Base-by-base conservation (phyloP, 2,797 vertebrate species). In the Microctenopoma steveboyesi region DNA sequence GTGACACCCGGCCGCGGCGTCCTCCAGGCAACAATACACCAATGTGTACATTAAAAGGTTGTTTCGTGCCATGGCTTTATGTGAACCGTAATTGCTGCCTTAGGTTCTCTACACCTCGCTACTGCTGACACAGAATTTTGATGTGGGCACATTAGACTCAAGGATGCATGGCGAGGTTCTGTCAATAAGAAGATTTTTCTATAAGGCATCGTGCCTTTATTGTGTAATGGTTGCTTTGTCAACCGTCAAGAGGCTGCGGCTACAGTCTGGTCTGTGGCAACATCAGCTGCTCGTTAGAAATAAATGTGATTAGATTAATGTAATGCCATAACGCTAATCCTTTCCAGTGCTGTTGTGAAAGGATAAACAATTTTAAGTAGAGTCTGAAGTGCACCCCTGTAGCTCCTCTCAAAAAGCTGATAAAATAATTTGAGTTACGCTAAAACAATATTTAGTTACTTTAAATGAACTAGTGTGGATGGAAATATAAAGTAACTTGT, bases 61-160 rank as follows among this genome's bases (percentile, higher is more conserved):
- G 67, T 76, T 72, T 76, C 66, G 72, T 33, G 62, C 28, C 55
- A n/a, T 33, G 18, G 72, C 68, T 86, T 76, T 79, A 74, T 68
- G 56, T 45, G 78, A 81, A 66, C 57, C 28, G 25, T 83, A 76
- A 88, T 87, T 81, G 71, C 63, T 53, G 82, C 75, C 82, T 0
- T 37, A 69, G 82, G 77, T 77, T 63, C 40, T 47, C 51, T 18
- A 55, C 11, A 16, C 64, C 53, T 64, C 35, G 1, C 57, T 40
- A 5, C 55, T 78, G 83, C 86, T 86, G 87, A 86, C 79, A 58
- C 67, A 56, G 71, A 71, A 49, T 54, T 79, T 84, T 52, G 60
- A 70, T 18, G 59, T 30, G 62, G 65, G 66, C 74, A 66, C 53
- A 4, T 22, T 4, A 10, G 40, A 39, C 1, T 39, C 37, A 9